A percentile compares a stretch with the other conserved stretches of the same genome.
phyloP scores from a whole-genome alignment of 2,797 vertebrate species.

The Pelobates cultripes region DNA sequence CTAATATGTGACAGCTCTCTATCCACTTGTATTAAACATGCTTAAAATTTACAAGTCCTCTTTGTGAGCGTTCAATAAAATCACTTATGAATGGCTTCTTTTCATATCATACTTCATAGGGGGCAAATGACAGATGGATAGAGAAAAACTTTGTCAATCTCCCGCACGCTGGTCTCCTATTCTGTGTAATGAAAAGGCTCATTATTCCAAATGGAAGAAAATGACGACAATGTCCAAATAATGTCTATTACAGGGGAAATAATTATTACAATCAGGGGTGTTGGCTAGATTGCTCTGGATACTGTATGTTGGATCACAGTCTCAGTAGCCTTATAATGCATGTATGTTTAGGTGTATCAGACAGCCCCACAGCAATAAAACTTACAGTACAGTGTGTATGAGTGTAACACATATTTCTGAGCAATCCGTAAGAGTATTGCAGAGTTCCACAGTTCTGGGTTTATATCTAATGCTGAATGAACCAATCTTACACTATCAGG shows the following conservation, averaged over 20 bases:
- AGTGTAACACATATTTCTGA: too few species aligned
- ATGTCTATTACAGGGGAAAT: background rate
- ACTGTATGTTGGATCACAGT: too few species aligned
- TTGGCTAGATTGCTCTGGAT: too few species aligned
- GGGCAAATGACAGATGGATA: slow-evolving; percentile 43
- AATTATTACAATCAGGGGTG: background rate
- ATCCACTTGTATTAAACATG: slow-evolving; percentile 43
- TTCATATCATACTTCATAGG: slow-evolving; percentile 43
- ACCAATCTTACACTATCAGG: too few species aligned
- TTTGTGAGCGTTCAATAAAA: slow-evolving; percentile 41
- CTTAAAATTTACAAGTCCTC: slow-evolving; percentile 38
- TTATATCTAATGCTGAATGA: too few species aligned
- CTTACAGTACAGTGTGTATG: too few species aligned
- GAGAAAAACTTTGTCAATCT: slow-evolving; percentile 30
- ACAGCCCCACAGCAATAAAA: too few species aligned
- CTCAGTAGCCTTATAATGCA: too few species aligned
- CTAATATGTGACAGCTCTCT: slow-evolving; percentile 47
- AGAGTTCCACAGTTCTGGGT: too few species aligned
- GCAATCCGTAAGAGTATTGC: too few species aligned
- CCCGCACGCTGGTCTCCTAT: background rate
- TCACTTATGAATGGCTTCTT: slow-evolving; percentile 42
- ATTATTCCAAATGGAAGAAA: slow-evolving; percentile 27
- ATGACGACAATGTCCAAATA: background rate
- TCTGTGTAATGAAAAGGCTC: slow-evolving; percentile 36
- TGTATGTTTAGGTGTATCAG: too few species aligned